Evolutionary conservation across 1,140 invertebrate genomes (phyloP).

Genomic region (Zaprionus africanus): DNA sequence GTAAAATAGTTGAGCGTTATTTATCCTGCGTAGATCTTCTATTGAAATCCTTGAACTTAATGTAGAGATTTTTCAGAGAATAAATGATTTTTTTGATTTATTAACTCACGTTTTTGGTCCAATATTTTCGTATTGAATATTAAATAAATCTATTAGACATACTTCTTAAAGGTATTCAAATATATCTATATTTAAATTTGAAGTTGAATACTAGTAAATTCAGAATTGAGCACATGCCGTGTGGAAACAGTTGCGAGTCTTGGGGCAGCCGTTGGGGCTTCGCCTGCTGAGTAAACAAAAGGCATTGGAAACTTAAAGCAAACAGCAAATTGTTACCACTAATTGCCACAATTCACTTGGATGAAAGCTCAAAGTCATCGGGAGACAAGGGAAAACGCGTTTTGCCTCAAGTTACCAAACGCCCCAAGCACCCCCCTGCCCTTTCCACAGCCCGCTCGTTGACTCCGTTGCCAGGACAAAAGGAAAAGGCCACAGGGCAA

Average conservation of each 20-base stretch:
- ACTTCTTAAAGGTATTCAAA: background rate
- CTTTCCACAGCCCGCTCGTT: background rate
- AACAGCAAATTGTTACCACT: constrained; percentile 79
- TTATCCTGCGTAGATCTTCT: background rate
- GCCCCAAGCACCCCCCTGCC: background rate
- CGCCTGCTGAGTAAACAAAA: constrained; percentile 26
- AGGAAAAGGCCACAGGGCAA: constrained; percentile 16
- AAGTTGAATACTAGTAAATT: background rate
- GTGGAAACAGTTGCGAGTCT: constrained; percentile 32
- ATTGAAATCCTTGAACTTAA: background rate
- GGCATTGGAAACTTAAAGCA: constrained; percentile 64
- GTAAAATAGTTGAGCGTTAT: constrained; percentile 1
- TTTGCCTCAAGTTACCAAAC: constrained; percentile 1
- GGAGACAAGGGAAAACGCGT: background rate
- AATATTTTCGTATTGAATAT: constrained; percentile 35
- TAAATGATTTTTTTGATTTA: background rate
- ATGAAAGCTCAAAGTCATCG: constrained; percentile 37
- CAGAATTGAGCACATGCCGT: background rate
- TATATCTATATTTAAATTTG: background rate
- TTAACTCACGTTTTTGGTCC: constrained; percentile 4
- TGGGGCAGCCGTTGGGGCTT: background rate
- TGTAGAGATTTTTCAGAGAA: background rate
- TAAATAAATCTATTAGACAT: background rate
- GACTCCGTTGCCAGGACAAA: constrained; percentile 36
- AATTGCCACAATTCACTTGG: constrained; percentile 75